Evolutionary conservation across 2,888 invertebrate species (phyloP).

Genomic region (Cancer borealis): DNA sequence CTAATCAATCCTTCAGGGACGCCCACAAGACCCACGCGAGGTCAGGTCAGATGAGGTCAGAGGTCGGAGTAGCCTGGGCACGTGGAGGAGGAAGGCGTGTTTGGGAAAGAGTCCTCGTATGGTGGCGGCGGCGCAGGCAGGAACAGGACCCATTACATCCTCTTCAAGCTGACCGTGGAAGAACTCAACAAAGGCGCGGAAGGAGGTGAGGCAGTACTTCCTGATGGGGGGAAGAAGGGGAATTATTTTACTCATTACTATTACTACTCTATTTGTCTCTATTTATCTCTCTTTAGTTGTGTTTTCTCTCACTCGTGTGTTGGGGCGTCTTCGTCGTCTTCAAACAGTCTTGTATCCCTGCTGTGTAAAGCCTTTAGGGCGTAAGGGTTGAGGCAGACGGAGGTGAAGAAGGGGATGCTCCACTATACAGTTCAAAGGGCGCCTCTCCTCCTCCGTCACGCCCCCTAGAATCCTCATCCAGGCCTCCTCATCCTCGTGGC

Average conservation of each 20-base stretch:
- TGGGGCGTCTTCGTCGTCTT: not conserved
- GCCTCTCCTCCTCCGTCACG: not conserved
- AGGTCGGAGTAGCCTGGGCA: constrained; percentile 48
- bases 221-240: not conserved
- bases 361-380: constrained; percentile 6
- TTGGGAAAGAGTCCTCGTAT: not conserved
- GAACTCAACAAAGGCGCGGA: constrained; percentile 49
- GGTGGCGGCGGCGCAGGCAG: constrained; percentile 33
- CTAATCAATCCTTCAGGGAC: not conserved
- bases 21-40: not conserved
- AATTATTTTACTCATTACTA: not conserved
- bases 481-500: constrained; percentile 46
- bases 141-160: not conserved
- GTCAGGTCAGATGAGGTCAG: not conserved
- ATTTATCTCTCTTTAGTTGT: not conserved
- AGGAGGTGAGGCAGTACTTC: constrained; percentile 47
- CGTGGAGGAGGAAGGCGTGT: constrained; percentile 36
- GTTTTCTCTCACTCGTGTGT: not conserved
- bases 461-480: constrained; percentile 24
- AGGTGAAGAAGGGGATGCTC: constrained; percentile 47
- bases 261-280: not conserved
- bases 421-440: constrained; percentile 17
- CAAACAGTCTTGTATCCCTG: constrained; percentile 16
- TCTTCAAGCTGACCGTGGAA: constrained; percentile 7
- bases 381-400: constrained; percentile 56